These are phyloP conservation scores for Echeneis naucrates DNA, from an alignment of 2,797 vertebrate species.

Conservation along the genomic window DNA sequence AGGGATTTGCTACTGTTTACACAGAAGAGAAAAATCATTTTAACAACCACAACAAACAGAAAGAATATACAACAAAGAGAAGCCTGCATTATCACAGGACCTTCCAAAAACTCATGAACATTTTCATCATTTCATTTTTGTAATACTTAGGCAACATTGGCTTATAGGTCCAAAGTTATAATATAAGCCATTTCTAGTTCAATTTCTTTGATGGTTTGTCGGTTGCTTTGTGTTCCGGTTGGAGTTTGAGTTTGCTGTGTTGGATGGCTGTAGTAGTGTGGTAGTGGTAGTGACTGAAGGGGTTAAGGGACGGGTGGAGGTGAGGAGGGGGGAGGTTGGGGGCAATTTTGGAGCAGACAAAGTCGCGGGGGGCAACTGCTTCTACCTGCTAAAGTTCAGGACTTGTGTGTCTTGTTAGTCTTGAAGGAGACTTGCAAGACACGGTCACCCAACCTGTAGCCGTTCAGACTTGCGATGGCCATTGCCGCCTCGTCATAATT, in stretches of 20 bases:
- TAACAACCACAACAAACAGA: slow-evolving; percentile 86
- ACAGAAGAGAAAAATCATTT: slow-evolving; percentile 85
- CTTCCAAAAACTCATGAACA: slow-evolving; percentile 89
- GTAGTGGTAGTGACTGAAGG: slow-evolving; percentile 78
- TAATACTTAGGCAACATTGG: slow-evolving; percentile 99
- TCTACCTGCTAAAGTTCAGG: slow-evolving; percentile 89
- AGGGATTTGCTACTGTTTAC: slow-evolving; percentile 89
- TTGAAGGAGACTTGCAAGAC: slow-evolving; percentile 99
- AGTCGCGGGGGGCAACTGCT: slow-evolving; percentile 76
- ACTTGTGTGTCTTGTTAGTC: slow-evolving; percentile 99
- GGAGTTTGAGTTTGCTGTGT: slow-evolving; percentile 83
- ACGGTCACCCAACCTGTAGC: slow-evolving; percentile 99
- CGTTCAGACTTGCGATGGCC: slow-evolving; percentile 99
- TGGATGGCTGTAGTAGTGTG: slow-evolving; percentile 85
- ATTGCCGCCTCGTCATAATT: slow-evolving; percentile 99
- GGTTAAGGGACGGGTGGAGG: slow-evolving; percentile 74
- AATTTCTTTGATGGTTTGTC: slow-evolving; percentile 85
- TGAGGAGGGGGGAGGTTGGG: slow-evolving; percentile 42
- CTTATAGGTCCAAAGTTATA: slow-evolving; percentile 99
- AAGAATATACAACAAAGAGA: slow-evolving; percentile 87
- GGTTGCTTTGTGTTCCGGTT: slow-evolving; percentile 84
- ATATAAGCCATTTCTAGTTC: slow-evolving; percentile 99
- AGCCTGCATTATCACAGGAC: slow-evolving; percentile 96
- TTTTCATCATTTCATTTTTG: slow-evolving; percentile 91
- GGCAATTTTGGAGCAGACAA: slow-evolving; percentile 75